Percentiles rank a stretch among this genome's conserved stretches.
These are phyloP conservation scores for Drosophila sordidapex DNA, from an alignment of 2,888 invertebrate species.

Conservation along the genomic window DNA sequence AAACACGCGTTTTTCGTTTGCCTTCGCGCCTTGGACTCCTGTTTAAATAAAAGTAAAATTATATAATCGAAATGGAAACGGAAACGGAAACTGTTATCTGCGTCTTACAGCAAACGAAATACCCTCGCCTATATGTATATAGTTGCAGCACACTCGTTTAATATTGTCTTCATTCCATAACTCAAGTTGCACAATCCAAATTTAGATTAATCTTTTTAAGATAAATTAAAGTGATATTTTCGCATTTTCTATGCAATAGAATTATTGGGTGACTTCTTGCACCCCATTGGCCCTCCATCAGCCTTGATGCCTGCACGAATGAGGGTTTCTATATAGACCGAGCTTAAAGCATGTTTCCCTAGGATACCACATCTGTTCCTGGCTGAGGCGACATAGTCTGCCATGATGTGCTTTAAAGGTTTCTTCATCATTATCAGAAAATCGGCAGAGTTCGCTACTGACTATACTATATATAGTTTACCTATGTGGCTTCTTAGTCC, in stretches of 20 bases:
- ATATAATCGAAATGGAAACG: not conserved
- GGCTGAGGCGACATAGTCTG: not conserved
- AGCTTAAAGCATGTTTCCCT: not conserved
- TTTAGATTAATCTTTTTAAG: not conserved
- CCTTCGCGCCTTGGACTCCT: conserved; percentile 26
- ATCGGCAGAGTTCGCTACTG: not conserved
- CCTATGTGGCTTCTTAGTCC: not conserved
- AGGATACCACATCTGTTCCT: not conserved
- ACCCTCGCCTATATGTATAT: conserved; percentile 1
- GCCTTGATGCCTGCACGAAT: no score
- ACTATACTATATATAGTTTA: not conserved
- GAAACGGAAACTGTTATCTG: not conserved
- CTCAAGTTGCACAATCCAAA: not conserved
- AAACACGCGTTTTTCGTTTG: conserved; percentile 28
- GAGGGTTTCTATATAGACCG: no score
- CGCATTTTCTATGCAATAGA: not conserved
- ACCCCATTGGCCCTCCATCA: not conserved
- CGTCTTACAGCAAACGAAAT: conserved; percentile 9
- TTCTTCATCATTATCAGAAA: not conserved
- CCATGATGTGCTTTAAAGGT: not conserved
- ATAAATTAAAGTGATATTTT: not conserved
- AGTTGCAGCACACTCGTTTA: not conserved
- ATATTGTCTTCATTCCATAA: not conserved
- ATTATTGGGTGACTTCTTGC: not conserved
- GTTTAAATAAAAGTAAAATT: conserved; percentile 42